Evolutionary conservation across 1,140 invertebrate species (phyloP), one percentile per base, ranked within the genome.

Genomic region (Bombyx mandarina): DNA sequence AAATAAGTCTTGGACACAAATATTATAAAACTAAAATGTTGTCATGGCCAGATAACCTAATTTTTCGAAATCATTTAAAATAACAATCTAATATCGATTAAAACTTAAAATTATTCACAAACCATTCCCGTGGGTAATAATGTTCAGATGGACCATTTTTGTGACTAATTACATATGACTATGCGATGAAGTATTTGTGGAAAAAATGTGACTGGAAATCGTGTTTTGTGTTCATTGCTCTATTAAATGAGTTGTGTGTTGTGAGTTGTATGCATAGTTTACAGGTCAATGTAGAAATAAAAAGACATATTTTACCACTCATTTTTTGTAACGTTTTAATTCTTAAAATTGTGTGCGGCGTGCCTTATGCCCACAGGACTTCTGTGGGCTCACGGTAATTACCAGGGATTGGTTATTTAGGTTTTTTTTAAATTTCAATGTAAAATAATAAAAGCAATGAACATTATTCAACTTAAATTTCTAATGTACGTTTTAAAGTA

Each of bases 41-140:
- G 79, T 86, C 81, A 84, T 84, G 81, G 79, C 75, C 70, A 75
- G 81, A 79, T 80, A 73, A 78, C 73, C 77, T 73, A 77, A 62
- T 69, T 76, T 79, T 77, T 75, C 70, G 75, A 73, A 74, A 73
- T 71, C 46, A 73, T 74, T 78, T 75, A 71, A 74, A 75, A 74
- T 75, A 56, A 75, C 67, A 74, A 74, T 73, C 66, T 75, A 78
- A 70, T 71, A 82, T 69, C 63, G 69, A 74, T 77, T 73, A 73
- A 72, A 73, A 71, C 71, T 69, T 78, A 76, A 74, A 76, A 73
- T 68, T 71, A 73, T 74, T 77, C 71, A 74, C 73, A 79, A 76
- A 82, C 79, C 79, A 75, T 71, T 80, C 72, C 79, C 82, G 62
- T 69, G 71, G 69, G 81, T 80, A 69, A 79, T 75, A 75, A 82